Base-by-base conservation (phyloP, 2,888 invertebrate species). In the Brenthis hecate region DNA sequence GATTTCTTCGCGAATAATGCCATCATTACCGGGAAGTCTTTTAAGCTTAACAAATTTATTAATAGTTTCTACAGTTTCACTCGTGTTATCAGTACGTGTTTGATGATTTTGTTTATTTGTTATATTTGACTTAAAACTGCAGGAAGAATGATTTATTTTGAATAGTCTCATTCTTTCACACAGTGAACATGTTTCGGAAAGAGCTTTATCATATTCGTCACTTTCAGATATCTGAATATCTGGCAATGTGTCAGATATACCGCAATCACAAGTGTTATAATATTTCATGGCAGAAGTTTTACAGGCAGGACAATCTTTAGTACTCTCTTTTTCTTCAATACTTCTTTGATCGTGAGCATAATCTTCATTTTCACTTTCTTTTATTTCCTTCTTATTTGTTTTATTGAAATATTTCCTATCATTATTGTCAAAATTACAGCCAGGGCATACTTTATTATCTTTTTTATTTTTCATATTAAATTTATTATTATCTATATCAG, bases 1-100 rank as follows among this genome's bases (percentile, higher is more conserved):
- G 71, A 79, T 84, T 70, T 85, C 78, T 73, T 83, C 81, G 13
- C 72, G 73, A 11, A 85, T 68, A 23, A 78, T 81, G 2, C 85
- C 85, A 68, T 85, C 80, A 19, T 75, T 72, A 32, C 84, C 81
- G 23, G 76, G 70, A 14, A 74, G 51, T 66, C 80, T 79, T 11
- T 74, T 80, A 2, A 85, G 74, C 72, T 78, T 85, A 0, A 82
- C 76, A n/a, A 80, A 77, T 75, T 84, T 80, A 71, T 84, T 80
- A n/a, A 75, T 79, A 62, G 78, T 81, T 47, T 76, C 80, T 61
- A 81, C 80, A 62, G 77, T 79, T 54, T 75, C 75, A 6, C 78
- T 80, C 2, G 76, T 55, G 19, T 78, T 70, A 36, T 66, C 23
- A 54, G 36, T 8, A 19, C 32, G 32, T 36, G 51, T 6, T 3